Evolutionary conservation across 2,888 invertebrate species (phyloP).

Genomic region (Heliconius cydno): DNA sequence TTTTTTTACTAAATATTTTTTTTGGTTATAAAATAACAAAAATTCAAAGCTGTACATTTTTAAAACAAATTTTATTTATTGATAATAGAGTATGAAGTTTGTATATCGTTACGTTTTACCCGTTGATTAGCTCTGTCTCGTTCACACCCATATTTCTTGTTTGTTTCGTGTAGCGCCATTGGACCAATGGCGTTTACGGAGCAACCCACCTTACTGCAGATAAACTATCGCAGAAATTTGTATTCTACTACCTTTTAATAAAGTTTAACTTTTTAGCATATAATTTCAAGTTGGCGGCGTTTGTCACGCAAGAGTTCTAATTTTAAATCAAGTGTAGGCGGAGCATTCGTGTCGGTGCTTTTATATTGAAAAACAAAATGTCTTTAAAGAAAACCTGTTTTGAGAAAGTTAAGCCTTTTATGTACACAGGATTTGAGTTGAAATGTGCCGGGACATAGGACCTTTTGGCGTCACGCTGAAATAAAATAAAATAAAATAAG

Average conservation of each 20-base stretch:
- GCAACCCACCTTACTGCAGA: slow-evolving; percentile 81
- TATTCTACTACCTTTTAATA: slow-evolving; percentile 77
- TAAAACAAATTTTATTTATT: slow-evolving; percentile 9
- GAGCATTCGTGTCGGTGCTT: slow-evolving; percentile 79
- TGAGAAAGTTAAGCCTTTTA: slow-evolving; percentile 82
- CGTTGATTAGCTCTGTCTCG: slow-evolving; percentile 67
- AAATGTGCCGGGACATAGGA: slow-evolving; percentile 68
- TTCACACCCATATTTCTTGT: slow-evolving; percentile 77
- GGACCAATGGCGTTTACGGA: slow-evolving; percentile 82
- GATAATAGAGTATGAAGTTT: slow-evolving; percentile 1
- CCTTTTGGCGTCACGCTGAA: slow-evolving; percentile 69
- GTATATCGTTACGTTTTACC: slow-evolving; percentile 34
- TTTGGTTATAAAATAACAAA: slow-evolving; percentile 23
- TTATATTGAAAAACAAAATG: slow-evolving; percentile 82
- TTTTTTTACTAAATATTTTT: slow-evolving; percentile 49
- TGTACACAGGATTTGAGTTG: slow-evolving; percentile 75
- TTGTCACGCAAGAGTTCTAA: slow-evolving; percentile 83
- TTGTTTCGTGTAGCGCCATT: slow-evolving; percentile 79
- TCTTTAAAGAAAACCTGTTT: slow-evolving; percentile 81
- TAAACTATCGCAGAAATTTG: slow-evolving; percentile 78
- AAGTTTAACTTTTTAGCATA: slow-evolving; percentile 82
- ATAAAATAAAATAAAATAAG: slow-evolving; percentile 67
- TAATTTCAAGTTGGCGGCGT: slow-evolving; percentile 81
- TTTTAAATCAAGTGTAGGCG: slow-evolving; percentile 84
- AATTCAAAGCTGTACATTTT: background rate